These are phyloP conservation scores for Andrena flavipes DNA, from an alignment of 2,888 invertebrate species.

Conservation along the genomic window DNA sequence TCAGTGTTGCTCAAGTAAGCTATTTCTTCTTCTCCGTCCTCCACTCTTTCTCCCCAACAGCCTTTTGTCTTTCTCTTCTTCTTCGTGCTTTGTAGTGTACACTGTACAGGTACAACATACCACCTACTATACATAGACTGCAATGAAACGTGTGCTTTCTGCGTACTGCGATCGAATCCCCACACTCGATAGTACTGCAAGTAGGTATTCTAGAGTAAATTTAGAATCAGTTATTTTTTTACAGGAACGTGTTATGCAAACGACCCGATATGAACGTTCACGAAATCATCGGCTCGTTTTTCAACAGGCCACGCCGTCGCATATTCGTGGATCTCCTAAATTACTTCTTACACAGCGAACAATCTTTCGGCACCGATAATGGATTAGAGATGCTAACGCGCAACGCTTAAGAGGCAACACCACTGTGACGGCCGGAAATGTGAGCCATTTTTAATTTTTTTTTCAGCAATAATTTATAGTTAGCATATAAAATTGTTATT, in stretches of 20 bases:
- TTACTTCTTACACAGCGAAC: slow-evolving; percentile 40
- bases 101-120: no score
- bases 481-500: no score
- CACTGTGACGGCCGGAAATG: no score
- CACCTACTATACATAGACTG: no score
- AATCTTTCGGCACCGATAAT: not conserved
- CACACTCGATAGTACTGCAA: no score
- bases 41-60: not conserved
- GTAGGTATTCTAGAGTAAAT: no score
- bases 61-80: not conserved
- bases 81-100: no score
- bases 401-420: no score
- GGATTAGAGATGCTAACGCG: not conserved
- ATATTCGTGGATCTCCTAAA: slow-evolving; percentile 69
- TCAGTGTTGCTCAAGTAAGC: slow-evolving; percentile 71
- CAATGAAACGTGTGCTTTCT: no score
- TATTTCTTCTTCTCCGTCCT: not conserved
- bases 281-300: slow-evolving; percentile 73
- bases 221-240: not conserved
- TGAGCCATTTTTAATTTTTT: no score
- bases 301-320: slow-evolving; percentile 66
- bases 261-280: slow-evolving; percentile 63
- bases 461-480: no score
- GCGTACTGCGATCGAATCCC: no score
- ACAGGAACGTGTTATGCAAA: slow-evolving; percentile 66